phyloP scores from a whole-genome alignment of 2,888 invertebrate species.

The Eremobia ochroleuca region DNA sequence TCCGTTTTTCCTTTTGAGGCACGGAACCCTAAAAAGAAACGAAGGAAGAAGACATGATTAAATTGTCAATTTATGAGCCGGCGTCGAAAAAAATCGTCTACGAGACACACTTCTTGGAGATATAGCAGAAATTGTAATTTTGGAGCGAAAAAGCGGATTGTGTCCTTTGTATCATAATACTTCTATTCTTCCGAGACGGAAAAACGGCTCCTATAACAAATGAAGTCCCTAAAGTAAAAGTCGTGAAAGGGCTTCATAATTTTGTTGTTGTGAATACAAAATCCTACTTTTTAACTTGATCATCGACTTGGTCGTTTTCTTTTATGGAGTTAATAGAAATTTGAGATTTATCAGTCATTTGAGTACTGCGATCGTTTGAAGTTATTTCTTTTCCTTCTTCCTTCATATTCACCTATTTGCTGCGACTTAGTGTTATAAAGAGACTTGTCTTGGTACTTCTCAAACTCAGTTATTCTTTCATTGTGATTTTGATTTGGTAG shows the following conservation, averaged over 20 bases:
- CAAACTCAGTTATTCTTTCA: background rate
- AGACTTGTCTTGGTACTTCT: background rate
- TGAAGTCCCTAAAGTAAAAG: slow-evolving; percentile 36
- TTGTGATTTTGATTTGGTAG: slow-evolving; percentile 1
- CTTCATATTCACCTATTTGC: background rate
- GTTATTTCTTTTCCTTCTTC: slow-evolving; percentile 15
- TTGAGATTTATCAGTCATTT: slow-evolving; percentile 33
- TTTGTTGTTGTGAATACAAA: slow-evolving; percentile 45
- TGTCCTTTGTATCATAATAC: slow-evolving; percentile 42
- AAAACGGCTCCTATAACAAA: slow-evolving; percentile 42
- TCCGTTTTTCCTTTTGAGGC: too few relatives aligned
- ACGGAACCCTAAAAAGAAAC: too few relatives aligned
- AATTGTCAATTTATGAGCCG: slow-evolving; percentile 48
- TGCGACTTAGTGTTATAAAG: background rate
- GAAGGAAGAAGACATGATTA: slow-evolving; percentile 41
- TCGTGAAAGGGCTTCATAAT: slow-evolving; percentile 50
- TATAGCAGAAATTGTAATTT: slow-evolving; percentile 57
- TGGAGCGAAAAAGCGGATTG: slow-evolving; percentile 42
- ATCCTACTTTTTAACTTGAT: slow-evolving; percentile 37
- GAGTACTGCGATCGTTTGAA: slow-evolving; percentile 17
- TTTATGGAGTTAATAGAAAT: slow-evolving; percentile 26
- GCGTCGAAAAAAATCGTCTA: slow-evolving; percentile 45
- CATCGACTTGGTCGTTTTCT: slow-evolving; percentile 12
- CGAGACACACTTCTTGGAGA: slow-evolving; percentile 32
- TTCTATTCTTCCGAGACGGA: slow-evolving; percentile 20